A percentile compares a stretch with the other conserved stretches of the same genome.
Evolutionary conservation across 1,140 invertebrate genomes (phyloP).

Genomic region (Homalodisca vitripennis): DNA sequence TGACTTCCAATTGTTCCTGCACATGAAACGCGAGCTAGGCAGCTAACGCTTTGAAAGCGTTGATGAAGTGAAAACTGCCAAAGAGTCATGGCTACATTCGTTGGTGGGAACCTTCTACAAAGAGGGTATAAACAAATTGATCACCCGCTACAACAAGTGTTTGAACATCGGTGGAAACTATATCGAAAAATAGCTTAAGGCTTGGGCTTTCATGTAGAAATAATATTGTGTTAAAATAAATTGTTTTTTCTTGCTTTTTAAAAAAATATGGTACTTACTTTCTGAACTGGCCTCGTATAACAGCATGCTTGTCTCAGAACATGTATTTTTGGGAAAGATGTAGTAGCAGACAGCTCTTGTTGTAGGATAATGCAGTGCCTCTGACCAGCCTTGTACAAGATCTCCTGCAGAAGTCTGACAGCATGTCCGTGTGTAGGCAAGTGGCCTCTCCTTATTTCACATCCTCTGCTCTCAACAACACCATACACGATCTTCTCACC

Average conservation of each 20-base stretch:
- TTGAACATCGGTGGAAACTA: too few species aligned
- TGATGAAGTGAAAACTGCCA: too few species aligned
- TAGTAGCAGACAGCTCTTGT: too few species aligned
- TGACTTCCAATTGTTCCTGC: too few species aligned
- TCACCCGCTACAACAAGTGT: too few species aligned
- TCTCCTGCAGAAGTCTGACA: slow-evolving; percentile 3
- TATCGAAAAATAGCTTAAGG: background rate
- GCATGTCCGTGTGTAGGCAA: slow-evolving; percentile 9
- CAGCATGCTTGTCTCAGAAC: background rate
- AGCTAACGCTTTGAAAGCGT: too few species aligned
- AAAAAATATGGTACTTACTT: background rate
- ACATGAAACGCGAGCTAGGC: too few species aligned
- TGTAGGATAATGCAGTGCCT: background rate
- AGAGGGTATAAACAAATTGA: too few species aligned
- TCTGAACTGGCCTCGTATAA: background rate
- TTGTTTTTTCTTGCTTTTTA: background rate
- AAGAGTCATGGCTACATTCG: too few species aligned
- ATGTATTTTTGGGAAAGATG: too few species aligned
- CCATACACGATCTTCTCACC: slow-evolving; percentile 10
- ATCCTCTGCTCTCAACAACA: background rate
- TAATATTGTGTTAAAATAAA: background rate
- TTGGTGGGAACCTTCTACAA: too few species aligned
- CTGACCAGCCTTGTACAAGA: background rate
- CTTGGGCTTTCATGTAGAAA: background rate
- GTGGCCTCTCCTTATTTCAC: background rate